phyloP scores from a whole-genome alignment of 2,888 invertebrate genomes.

The Sialis fuliginosa region DNA sequence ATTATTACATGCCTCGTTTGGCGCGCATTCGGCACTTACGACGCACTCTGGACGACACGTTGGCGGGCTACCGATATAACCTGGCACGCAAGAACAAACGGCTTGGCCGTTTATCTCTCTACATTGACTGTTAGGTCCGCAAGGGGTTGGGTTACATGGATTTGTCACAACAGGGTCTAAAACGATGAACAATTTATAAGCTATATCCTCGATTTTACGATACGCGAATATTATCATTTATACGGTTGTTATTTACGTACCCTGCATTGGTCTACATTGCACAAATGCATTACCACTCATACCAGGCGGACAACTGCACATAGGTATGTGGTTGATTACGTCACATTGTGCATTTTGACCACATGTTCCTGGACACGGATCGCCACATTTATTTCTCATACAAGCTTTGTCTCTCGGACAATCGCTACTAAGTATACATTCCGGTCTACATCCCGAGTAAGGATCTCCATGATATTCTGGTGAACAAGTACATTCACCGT shows the following conservation, averaged over 20 bases:
- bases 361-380: slow-evolving; percentile 51
- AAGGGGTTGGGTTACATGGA: slow-evolving; percentile 17
- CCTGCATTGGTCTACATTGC: slow-evolving; percentile 34
- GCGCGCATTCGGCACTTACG: slow-evolving; percentile 47
- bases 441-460: slow-evolving; percentile 35
- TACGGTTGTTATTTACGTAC: slow-evolving; percentile 20
- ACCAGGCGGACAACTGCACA: slow-evolving; percentile 39
- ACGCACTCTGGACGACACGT: slow-evolving; percentile 44
- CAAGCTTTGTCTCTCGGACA: slow-evolving; percentile 45
- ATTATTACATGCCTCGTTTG: slow-evolving; percentile 46
- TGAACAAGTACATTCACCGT: slow-evolving; percentile 16
- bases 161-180: slow-evolving; percentile 16
- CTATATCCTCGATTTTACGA: background rate
- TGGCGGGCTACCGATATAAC: slow-evolving; percentile 20
- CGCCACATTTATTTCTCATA: slow-evolving; percentile 37
- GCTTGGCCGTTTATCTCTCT: slow-evolving; percentile 17
- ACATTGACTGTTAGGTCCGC: slow-evolving; percentile 21
- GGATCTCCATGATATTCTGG: slow-evolving; percentile 24
- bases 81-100: slow-evolving; percentile 15
- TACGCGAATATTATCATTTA: background rate
- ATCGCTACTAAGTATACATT: slow-evolving; percentile 47
- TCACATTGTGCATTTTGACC: slow-evolving; percentile 46
- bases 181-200: slow-evolving; percentile 33
- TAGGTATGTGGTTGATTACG: slow-evolving; percentile 33
- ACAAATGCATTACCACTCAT: slow-evolving; percentile 51